Evolutionary conservation across 2,888 invertebrate genomes (phyloP).

Genomic region (Nemapogon koenigi): DNA sequence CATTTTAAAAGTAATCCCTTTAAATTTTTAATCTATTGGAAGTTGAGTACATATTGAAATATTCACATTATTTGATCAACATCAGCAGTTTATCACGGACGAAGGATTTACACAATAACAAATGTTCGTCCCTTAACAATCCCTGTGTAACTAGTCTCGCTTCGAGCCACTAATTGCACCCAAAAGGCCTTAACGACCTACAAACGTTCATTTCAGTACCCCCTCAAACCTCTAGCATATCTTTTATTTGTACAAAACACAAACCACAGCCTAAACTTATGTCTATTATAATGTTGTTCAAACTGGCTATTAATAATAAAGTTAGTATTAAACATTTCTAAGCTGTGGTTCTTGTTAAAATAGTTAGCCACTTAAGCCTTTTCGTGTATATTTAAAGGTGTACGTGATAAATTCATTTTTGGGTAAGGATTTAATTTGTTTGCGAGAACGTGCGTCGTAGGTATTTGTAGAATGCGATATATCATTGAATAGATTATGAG

Average conservation of each 20-base stretch:
- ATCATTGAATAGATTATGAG: constrained; percentile 62
- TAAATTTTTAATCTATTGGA: too few species aligned
- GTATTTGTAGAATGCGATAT: constrained; percentile 54
- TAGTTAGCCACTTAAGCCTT: constrained; percentile 34
- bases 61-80: too few species aligned
- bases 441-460: constrained; percentile 29
- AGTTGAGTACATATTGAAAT: too few species aligned
- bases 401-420: constrained; percentile 63
- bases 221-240: too few species aligned
- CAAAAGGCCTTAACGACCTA: constrained; percentile 2
- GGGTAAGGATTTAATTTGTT: constrained; percentile 58
- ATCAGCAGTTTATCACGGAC: too few species aligned
- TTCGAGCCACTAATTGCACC: not conserved
- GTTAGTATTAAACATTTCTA: not conserved
- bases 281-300: not conserved
- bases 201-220: too few species aligned
- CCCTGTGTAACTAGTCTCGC: not conserved
- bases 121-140: not conserved
- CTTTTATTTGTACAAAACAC: too few species aligned
- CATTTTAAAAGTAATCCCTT: too few species aligned
- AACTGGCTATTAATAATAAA: not conserved
- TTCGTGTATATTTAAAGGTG: constrained; percentile 19
- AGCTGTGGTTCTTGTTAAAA: constrained; percentile 20
- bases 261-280: not conserved
- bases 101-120: too few species aligned